A percentile compares a stretch with the other conserved stretches of the same genome.
These are phyloP conservation scores for Aptenodytes forsteri DNA, from an alignment of 2,113 vertebrate species.

Conservation along the genomic window DNA sequence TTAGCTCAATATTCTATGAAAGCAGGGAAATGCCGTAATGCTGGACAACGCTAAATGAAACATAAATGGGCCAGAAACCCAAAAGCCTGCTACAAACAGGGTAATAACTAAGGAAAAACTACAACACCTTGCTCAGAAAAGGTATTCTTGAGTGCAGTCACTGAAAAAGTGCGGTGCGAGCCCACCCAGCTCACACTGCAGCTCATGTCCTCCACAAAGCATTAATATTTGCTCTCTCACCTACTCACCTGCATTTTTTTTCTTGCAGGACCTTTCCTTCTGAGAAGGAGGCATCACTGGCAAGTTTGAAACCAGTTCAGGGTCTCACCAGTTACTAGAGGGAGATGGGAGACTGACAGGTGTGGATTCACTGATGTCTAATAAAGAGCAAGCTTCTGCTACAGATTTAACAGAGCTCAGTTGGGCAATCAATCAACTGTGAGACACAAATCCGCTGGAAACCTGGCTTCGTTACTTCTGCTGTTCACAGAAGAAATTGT, in stretches of 20 bases:
- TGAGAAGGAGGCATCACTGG: fast-evolving
- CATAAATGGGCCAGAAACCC: neutral
- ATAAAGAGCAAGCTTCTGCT: neutral
- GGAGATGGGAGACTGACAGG: neutral
- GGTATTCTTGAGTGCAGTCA: neutral
- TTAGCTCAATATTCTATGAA: fast-evolving
- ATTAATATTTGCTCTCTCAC: fast-evolving
- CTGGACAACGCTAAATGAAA: neutral
- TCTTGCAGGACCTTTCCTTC: neutral
- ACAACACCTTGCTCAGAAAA: neutral
- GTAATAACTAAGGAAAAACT: neutral
- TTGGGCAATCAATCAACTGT: neutral
- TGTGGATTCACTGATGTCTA: neutral
- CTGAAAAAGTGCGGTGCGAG: fast-evolving
- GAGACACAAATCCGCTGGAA: neutral
- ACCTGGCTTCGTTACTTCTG: neutral
- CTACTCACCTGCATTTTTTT: neutral
- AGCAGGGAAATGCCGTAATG: neutral
- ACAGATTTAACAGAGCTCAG: fast-evolving
- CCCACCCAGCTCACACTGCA: neutral
- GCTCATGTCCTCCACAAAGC: fast-evolving
- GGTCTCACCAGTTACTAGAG: neutral
- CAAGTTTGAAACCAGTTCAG: neutral
- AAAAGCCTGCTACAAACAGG: neutral
- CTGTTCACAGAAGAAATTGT: neutral